These are phyloP conservation scores for Megalops cyprinoides DNA, from an alignment of 2,797 vertebrate genomes.

Conservation along the genomic window DNA sequence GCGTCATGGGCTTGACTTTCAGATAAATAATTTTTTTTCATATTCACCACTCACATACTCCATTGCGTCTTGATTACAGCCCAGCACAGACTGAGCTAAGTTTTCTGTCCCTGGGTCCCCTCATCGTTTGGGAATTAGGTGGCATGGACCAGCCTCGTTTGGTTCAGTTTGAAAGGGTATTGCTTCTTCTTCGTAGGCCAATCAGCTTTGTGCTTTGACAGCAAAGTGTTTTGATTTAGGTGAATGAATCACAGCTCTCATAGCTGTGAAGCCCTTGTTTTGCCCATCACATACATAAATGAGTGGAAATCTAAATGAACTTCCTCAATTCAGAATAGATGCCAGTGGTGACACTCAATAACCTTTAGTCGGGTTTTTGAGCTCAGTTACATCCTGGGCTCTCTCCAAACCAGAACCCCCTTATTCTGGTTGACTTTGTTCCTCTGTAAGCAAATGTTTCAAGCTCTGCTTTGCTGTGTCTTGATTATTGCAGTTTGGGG, in stretches of 20 bases:
- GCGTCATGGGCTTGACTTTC: background rate
- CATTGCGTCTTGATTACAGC: no score
- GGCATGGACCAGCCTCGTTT: background rate
- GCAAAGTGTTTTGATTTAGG: background rate
- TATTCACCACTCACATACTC: no score
- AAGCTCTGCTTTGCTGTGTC: background rate
- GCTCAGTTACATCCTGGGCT: background rate
- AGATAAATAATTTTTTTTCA: no score
- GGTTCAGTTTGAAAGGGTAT: background rate
- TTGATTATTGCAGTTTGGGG: conserved; percentile 4
- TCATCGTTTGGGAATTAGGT: background rate
- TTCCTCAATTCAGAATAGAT: background rate
- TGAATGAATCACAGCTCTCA: background rate
- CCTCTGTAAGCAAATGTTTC: background rate
- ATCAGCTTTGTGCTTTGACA: background rate
- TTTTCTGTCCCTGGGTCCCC: background rate
- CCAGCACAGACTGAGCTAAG: no score
- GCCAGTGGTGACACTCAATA: background rate
- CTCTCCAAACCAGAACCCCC: conserved; percentile 11
- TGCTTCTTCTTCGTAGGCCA: background rate
- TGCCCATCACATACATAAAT: background rate
- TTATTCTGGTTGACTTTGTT: conserved; percentile 14
- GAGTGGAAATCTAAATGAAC: background rate
- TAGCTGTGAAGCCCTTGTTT: background rate
- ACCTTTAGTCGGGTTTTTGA: background rate